phyloP scores from a whole-genome alignment of 2,113 vertebrate genomes.

The human (Homo sapiens) region DNA sequence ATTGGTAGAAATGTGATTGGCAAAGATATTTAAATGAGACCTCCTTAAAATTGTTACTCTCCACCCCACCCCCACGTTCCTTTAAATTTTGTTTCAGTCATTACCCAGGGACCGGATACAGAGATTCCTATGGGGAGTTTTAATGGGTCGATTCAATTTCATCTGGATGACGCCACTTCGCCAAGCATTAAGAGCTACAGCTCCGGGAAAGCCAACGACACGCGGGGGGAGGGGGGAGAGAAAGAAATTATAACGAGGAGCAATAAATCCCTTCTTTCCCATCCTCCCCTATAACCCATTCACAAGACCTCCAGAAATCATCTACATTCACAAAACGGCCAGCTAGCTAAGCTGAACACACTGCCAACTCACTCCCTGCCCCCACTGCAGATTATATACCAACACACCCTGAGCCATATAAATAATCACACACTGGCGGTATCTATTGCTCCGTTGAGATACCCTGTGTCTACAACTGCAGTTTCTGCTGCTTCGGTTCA shows the following conservation, averaged over 20 bases:
- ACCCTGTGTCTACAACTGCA: constrained; percentile 77
- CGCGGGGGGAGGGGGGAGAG: constrained; percentile 39
- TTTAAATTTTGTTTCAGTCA: constrained; percentile 78
- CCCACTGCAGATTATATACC: constrained; percentile 69
- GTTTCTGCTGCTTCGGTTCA: constrained; percentile 81
- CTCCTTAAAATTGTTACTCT: constrained; percentile 72
- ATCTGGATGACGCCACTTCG: constrained; percentile 88
- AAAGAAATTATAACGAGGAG: constrained; percentile 75
- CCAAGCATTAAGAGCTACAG: constrained; percentile 84
- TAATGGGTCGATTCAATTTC: constrained; percentile 88
- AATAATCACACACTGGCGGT: constrained; percentile 58
- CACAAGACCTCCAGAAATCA: constrained; percentile 77
- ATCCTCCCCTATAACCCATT: constrained; percentile 81
- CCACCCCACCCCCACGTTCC: constrained; percentile 29
- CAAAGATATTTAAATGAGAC: constrained; percentile 72
- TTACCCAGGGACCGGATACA: constrained; percentile 84
- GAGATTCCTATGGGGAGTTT: constrained; percentile 85
- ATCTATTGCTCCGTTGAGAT: constrained; percentile 77
- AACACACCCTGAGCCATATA: constrained; percentile 67
- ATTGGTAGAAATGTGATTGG: constrained; percentile 35
- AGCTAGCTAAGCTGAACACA: constrained; percentile 42
- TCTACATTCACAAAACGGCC: constrained; percentile 79
- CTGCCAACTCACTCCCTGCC: background rate
- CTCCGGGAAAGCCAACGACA: constrained; percentile 82
- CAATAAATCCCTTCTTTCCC: constrained; percentile 74